phyloP scores from a whole-genome alignment of 2,888 invertebrate genomes.

The Schizaphis graminum region DNA sequence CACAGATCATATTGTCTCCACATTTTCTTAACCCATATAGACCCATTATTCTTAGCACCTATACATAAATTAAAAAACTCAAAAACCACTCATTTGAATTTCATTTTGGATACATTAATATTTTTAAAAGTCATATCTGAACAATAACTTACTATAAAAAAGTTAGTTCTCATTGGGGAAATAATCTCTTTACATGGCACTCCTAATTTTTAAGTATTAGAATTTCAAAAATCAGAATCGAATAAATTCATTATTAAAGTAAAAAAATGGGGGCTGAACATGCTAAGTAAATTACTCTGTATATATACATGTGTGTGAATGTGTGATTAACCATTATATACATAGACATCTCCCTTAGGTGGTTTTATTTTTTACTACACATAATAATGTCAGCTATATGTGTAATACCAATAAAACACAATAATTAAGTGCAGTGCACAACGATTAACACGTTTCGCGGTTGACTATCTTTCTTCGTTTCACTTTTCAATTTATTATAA shows the following conservation, averaged over 20 bases:
- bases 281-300: neutral
- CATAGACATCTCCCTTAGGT: neutral
- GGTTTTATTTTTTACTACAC: neutral
- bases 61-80: neutral
- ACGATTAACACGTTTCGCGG: neutral
- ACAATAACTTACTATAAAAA: neutral
- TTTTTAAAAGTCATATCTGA: neutral
- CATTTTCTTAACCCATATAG: neutral
- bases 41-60: neutral
- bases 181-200: neutral
- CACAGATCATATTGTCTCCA: neutral
- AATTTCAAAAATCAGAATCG: neutral
- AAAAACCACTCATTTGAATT: neutral
- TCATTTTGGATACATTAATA: neutral
- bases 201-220: neutral
- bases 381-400: neutral
- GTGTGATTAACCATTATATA: neutral
- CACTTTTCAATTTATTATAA: neutral
- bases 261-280: neutral
- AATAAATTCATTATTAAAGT: neutral
- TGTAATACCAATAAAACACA: neutral
- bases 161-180: neutral
- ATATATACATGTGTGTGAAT: neutral
- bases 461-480: neutral
- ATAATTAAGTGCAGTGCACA: neutral